These are phyloP conservation scores for Vireo griseus DNA, from an alignment of 2,797 vertebrate species.

Conservation along the genomic window DNA sequence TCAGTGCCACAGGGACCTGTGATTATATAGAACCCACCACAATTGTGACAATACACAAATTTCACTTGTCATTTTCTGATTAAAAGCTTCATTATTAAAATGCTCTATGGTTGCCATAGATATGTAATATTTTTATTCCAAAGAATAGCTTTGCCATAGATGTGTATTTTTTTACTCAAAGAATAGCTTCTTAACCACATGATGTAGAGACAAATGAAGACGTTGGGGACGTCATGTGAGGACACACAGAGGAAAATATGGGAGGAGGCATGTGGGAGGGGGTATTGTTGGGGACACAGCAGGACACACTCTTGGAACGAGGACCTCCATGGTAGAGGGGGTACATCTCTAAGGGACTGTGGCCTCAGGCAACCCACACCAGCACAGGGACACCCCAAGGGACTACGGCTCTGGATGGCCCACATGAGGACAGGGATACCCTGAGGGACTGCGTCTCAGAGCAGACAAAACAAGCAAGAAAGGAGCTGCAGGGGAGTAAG, in stretches of 20 bases:
- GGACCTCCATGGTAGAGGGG: background rate
- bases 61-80: background rate
- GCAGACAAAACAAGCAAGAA: background rate
- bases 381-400: background rate
- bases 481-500: background rate
- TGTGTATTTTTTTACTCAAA: background rate
- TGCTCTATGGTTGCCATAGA: background rate
- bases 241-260: background rate
- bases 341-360: background rate
- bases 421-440: background rate
- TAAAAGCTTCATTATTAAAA: background rate
- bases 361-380: rapidly evolving
- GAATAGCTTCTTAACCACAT: background rate
- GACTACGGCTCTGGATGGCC: background rate
- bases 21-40: background rate
- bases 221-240: rapidly evolving
- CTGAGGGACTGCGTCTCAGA: background rate
- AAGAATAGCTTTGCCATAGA: background rate
- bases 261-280: background rate
- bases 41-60: background rate
- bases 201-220: background rate
- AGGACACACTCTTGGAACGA: background rate
- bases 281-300: background rate
- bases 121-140: rapidly evolving
- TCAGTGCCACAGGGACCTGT: background rate